Base-by-base conservation (phyloP, 2,888 invertebrate genomes). In the Carpatolechia fugitivella region DNA sequence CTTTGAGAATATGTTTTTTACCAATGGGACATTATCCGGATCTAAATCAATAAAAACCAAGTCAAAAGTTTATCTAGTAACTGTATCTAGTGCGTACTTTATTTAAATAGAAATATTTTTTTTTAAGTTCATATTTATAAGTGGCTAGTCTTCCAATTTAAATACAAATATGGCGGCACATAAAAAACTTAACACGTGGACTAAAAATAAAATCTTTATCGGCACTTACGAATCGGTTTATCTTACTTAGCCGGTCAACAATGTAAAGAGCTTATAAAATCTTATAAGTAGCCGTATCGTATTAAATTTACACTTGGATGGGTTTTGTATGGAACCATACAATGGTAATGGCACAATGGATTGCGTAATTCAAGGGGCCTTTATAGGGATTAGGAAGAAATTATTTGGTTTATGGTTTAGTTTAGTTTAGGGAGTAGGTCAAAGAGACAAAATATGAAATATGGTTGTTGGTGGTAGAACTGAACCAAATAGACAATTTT, bases 291-390 rank as follows among this genome's bases (percentile, higher is more conserved):
- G 63, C 60, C 65, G 69, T 75, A 80, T 80, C 78, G 74, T 60
- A 76, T 80, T 80, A 79, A 67, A 66, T 70, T 71, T 72, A 72
- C 74, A 72, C 75, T 72, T 56, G 65, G 70, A 46, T 67, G 70
- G 59, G 51, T 62, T 61, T 55, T 44, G 44, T 44, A 44, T 44
- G 44, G 44, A 11, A 24, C 1, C 29, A 29, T 44, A 44, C 44
- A 44, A 44, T 55, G 60, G 50, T 62, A 57, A 59, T 59, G 48
- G 56, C 60, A 65, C 58, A 53, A 57, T 53, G n/a, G 20, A 48
- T 70, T 71, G 66, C 69, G 68, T 68, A 66, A 70, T 63, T 60
- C 64, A 59, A 48, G 50, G 40, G 6, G 16, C 1, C 8, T 6
- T 40, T n/a, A n/a, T n/a, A 18, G 4, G 40, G 35, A 35, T 35